Conservation (phyloP, 2,888 invertebrate species). For the Beris chalybata region DNA sequence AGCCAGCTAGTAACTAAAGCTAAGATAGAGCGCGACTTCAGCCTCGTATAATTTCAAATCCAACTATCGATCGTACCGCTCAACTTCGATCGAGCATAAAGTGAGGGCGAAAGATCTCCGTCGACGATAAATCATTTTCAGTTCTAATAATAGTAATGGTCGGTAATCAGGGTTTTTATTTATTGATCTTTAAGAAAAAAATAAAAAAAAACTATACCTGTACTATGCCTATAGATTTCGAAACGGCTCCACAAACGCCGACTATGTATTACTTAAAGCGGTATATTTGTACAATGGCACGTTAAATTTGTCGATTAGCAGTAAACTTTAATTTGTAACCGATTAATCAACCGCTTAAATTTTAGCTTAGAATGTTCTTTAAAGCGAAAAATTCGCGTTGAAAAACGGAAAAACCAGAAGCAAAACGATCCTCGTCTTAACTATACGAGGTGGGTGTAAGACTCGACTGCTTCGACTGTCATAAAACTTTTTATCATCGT, state of each 20-base stretch:
- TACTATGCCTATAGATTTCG: too few relatives aligned
- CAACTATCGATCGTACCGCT: slow-evolving; percentile 10
- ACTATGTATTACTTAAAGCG: slow-evolving; percentile 1
- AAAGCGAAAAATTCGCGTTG: too few relatives aligned
- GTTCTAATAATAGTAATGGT: slow-evolving; percentile 25
- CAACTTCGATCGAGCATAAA: slow-evolving; percentile 17
- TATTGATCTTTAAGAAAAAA: slow-evolving; percentile 11
- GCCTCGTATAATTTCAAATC: slow-evolving; percentile 7
- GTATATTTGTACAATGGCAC: slow-evolving; percentile 13
- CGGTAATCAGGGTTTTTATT: slow-evolving; percentile 26
- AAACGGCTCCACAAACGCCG: background rate
- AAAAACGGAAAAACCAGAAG: too few relatives aligned
- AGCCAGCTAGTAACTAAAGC: too few relatives aligned
- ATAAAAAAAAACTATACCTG: background rate
- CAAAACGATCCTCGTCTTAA: too few relatives aligned
- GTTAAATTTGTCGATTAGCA: slow-evolving; percentile 6
- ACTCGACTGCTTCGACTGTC: slow-evolving; percentile 14
- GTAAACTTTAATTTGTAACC: slow-evolving; percentile 23
- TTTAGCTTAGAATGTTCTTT: too few relatives aligned
- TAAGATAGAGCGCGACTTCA: background rate
- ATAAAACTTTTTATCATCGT: slow-evolving; percentile 22
- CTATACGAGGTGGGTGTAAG: background rate
- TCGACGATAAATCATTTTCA: slow-evolving; percentile 23
- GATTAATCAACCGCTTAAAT: slow-evolving; percentile 14
- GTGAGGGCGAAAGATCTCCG: slow-evolving; percentile 26